Percentiles rank a stretch among this genome's conserved stretches.
Evolutionary conservation across 2,888 invertebrate species (phyloP).

Genomic region (Papilio protenor): DNA sequence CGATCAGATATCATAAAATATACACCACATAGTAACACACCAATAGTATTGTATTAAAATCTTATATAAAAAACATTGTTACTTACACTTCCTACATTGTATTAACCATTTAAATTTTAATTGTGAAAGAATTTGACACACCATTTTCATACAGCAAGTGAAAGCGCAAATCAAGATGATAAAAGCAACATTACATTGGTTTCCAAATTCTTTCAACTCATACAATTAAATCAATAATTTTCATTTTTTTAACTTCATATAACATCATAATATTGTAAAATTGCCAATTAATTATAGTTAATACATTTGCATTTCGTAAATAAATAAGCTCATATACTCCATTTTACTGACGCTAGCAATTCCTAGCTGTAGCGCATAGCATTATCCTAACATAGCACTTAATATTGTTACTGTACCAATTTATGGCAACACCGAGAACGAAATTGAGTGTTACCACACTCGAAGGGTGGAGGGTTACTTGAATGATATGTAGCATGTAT

Average conservation of each 20-base stretch:
- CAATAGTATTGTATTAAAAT: not conserved
- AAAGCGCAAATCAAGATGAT: not conserved
- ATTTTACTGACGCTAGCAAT: not conserved
- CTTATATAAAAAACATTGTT: not conserved
- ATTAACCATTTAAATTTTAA: not conserved
- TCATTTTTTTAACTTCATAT: not conserved
- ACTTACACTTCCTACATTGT: not conserved
- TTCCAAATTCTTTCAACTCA: not conserved
- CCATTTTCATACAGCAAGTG: not conserved
- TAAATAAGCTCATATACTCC: not conserved
- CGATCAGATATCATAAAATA: too few relatives aligned
- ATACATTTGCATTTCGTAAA: not conserved
- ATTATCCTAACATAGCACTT: not conserved
- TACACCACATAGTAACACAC: too few relatives aligned
- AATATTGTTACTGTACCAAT: not conserved
- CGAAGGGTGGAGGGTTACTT: not conserved
- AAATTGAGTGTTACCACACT: not conserved
- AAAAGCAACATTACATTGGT: not conserved
- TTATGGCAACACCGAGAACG: not conserved
- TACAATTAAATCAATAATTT: not conserved
- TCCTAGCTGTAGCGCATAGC: not conserved
- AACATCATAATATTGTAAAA: not conserved
- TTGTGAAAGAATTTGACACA: constrained; percentile 1
- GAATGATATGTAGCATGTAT: not conserved
- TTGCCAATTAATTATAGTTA: constrained; percentile 6